These are phyloP conservation scores for Actinia tenebrosa DNA, from an alignment of 64 coral and sea anemone species.

Conservation along the genomic window DNA sequence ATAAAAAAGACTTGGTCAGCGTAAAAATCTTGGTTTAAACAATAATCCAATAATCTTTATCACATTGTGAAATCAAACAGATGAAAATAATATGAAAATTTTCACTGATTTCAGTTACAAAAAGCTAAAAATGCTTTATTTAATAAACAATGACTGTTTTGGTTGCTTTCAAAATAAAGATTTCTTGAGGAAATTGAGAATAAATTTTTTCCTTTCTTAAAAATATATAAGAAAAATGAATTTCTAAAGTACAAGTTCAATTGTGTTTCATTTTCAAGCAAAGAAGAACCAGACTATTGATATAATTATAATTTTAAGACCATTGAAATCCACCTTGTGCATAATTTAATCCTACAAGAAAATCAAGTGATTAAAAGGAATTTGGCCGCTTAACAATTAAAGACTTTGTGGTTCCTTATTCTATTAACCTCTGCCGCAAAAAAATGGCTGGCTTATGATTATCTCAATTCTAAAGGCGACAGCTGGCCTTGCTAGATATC, in stretches of 20 bases:
- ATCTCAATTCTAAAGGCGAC: conserved; percentile 6
- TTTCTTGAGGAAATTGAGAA: not conserved
- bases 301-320: conserved; percentile 16
- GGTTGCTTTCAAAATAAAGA: not conserved
- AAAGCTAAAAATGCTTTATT: not conserved
- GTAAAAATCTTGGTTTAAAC: not conserved
- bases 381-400: conserved; percentile 23
- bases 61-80: not conserved
- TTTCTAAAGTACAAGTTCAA: not conserved
- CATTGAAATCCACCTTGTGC: conserved; percentile 18
- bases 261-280: not conserved
- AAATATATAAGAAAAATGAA: not conserved
- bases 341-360: conserved; percentile 21
- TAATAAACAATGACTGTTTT: not conserved
- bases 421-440: conserved; percentile 23
- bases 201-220: not conserved
- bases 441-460: conserved; percentile 15
- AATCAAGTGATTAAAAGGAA: conserved; percentile 29
- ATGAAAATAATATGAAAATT: not conserved
- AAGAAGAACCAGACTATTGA: not conserved
- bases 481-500: conserved; percentile 23
- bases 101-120: not conserved
- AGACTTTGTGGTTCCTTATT: conserved; percentile 24
- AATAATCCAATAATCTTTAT: not conserved
- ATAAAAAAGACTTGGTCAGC: not conserved